phyloP scores from a whole-genome alignment of 2,113 vertebrate species.

The Mus musculus region DNA sequence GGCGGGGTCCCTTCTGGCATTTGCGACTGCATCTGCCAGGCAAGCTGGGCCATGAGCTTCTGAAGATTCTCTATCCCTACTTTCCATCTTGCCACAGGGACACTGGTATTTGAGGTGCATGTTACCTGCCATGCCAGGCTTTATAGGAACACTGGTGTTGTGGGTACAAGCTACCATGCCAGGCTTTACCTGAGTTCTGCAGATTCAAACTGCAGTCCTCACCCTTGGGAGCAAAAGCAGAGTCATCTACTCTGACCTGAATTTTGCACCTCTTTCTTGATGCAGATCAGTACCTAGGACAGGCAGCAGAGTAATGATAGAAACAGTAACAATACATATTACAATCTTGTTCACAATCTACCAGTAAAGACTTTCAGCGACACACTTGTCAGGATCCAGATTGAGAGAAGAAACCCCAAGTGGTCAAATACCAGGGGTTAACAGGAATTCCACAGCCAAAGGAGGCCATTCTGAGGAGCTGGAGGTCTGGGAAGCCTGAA shows the following conservation, averaged over 20 bases:
- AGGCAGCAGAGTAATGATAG: not conserved
- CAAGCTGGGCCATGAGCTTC: not conserved
- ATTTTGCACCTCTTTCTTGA: not conserved
- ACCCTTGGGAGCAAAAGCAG: not conserved
- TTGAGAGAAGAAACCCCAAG: not conserved
- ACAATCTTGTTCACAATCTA: not conserved
- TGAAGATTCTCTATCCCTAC: not conserved
- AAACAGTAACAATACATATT: not conserved
- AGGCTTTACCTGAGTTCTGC: not conserved
- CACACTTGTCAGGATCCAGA: not conserved
- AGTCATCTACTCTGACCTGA: too few relatives aligned
- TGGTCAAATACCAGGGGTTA: not conserved
- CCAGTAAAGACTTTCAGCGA: not conserved
- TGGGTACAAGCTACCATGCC: fast-evolving
- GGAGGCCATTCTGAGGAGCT: not conserved
- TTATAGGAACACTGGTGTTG: not conserved
- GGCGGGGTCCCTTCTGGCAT: not conserved
- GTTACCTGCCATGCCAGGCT: not conserved
- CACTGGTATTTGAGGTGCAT: not conserved
- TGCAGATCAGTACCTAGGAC: not conserved
- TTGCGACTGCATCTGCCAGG: too few relatives aligned
- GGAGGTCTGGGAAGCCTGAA: not conserved
- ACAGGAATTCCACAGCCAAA: not conserved
- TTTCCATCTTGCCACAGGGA: not conserved
- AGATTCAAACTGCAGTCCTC: not conserved